Evolutionary conservation across 2,888 invertebrate genomes (phyloP).

Genomic region (Cephus pygmeus): DNA sequence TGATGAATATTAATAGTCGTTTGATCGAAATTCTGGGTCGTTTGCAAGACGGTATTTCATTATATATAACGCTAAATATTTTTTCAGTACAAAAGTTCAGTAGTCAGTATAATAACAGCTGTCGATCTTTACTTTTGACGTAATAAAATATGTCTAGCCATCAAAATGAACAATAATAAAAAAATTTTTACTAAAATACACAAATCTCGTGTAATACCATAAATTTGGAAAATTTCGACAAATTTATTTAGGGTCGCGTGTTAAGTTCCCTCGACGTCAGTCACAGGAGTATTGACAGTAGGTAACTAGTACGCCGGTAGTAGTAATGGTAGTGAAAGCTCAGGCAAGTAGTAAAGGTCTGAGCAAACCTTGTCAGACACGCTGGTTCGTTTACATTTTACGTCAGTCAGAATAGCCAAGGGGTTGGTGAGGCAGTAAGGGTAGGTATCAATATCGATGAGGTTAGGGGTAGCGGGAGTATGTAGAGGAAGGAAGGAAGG

Average conservation of each 20-base stretch:
- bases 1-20: background rate
- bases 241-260: background rate
- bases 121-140: no score
- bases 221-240: background rate
- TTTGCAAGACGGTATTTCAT: background rate
- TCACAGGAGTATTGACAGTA: background rate
- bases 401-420: background rate
- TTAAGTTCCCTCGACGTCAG: background rate
- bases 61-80: no score
- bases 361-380: background rate
- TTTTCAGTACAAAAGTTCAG: no score
- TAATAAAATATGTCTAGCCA: background rate
- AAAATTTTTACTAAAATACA: background rate
- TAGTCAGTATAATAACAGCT: no score
- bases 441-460: background rate
- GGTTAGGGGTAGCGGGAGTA: conserved; percentile 2
- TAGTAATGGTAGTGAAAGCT: background rate
- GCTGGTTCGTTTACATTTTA: background rate
- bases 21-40: no score
- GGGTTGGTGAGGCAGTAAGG: background rate
- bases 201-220: background rate
- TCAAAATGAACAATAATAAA: background rate
- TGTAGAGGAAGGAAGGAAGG: conserved; percentile 8
- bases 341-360: background rate
- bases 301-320: background rate